Base-by-base conservation (phyloP, 2,888 invertebrate genomes). In the Meiosimyza platycephala region DNA sequence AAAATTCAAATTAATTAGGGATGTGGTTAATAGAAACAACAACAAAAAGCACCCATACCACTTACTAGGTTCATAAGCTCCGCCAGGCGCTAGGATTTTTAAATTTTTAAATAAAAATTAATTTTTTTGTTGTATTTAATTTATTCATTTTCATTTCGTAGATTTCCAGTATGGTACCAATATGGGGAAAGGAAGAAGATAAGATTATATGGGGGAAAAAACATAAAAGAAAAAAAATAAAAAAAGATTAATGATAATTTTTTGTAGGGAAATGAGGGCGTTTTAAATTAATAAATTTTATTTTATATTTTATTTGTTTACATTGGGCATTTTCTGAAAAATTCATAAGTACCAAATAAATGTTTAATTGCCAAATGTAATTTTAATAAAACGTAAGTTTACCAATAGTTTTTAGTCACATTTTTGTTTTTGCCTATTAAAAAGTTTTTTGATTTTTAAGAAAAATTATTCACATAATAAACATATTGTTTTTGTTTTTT, bases 41-140 rank as follows among this genome's bases (percentile, higher is more conserved):
- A 70, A 70, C 70, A 63, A 70, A 83, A 87, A 88, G 85, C 86
- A 84, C 86, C 86, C 86, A 87, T 86, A 88, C 86, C 86, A 87
- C 87, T 87, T 87, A 87, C 88, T 81, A 85, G 79, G 77, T 83
- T 86, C 86, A 86, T 87, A 87, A 82, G 82, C 80, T 87, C 87
- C 88, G 81, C 83, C 86, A 82, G 83, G 79, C 84, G 85, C 88
- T 86, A 85, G 80, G 79, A 72, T 28, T 78, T 78, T 80, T 77
- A 80, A 79, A 76, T 78, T 62, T 72, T 73, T 79, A 75, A 76
- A 74, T 79, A 78, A 77, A 62, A 66, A 51, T 59, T 71, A 64
- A 76, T 74, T 67, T 75, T 52, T 78, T 78, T 75, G 15, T 59
- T 66, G 66, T 68, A 47, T 33, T 18, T 68, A 68, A 47, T 28